Base-by-base conservation (phyloP, 35 echinoderm and acorn worm species). In the Anneissia japonica region DNA sequence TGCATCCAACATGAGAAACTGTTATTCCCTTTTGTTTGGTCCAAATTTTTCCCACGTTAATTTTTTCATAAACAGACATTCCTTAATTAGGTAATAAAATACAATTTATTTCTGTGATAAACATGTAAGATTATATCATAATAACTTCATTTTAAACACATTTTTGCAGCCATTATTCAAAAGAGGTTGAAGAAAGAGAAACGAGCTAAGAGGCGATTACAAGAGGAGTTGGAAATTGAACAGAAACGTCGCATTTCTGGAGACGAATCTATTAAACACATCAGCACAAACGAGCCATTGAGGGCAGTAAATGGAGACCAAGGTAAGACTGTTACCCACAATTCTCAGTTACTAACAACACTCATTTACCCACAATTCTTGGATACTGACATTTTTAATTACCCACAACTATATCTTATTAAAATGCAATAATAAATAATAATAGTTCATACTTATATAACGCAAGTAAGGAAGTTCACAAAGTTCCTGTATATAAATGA, bases 131-230 rank as follows among this genome's bases (percentile, higher is more conserved):
- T 72, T 29, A 39, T 13, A 35, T 76, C 11, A 76, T 86, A 37
- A 76, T 31, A 76, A 35, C 51, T 30, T 11, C 79, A 39, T 81
- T 36, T 4, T 78, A 23, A 78, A 17, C 76, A 78, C 32, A 35
- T 41, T 45, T 82, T 79, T 87, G 29, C 35, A 97, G 94, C 94
- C 32, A 97, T 97, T 43, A 85, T 97, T 73, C 37, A 80, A 43
- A 91, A 92, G 36, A 85, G 94, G 75, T 79, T 97, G 79, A 97
- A 97, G 86, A 93, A 93, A 80, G 94, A 97, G 77, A 97, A 97
- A 86, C 89, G 83, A 46, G 91, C 86, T 17, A 84, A 84, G 46
- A 97, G 91, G 81, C 80, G 88, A 76, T 85, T 97, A 5, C 88
- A 87, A 56, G 94, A 97, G 76, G 91, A 93, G 35, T 46, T 90